Evolutionary conservation across 2,797 vertebrate genomes (phyloP).

Genomic region (Salmo trutta): DNA sequence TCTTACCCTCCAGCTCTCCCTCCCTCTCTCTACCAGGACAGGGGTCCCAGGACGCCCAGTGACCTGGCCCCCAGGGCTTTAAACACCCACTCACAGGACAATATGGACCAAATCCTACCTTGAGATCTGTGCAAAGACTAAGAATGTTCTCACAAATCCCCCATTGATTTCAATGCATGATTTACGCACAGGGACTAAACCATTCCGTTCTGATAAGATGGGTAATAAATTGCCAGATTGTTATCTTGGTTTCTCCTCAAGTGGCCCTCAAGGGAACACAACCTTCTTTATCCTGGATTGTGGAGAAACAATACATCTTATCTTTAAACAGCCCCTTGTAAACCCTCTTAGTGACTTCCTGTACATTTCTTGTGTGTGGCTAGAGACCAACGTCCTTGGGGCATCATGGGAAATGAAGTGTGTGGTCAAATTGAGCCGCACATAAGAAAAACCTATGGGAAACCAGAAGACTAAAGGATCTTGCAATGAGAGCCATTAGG

Average conservation of each 20-base stretch:
- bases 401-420: constrained; percentile 23
- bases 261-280: constrained; percentile 49
- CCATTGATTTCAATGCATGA: not conserved
- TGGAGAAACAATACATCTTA: constrained; percentile 64
- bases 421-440: not conserved
- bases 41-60: constrained; percentile 38
- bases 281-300: constrained; percentile 54
- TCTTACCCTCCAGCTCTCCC: constrained; percentile 29
- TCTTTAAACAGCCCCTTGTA: constrained; percentile 65
- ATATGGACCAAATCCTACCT: not conserved
- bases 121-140: not conserved
- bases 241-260: constrained; percentile 44
- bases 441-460: not conserved
- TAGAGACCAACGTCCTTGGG: constrained; percentile 56
- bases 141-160: not conserved
- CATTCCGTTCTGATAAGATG: constrained; percentile 25
- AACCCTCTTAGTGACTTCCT: constrained; percentile 62
- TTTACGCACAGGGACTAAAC: not conserved
- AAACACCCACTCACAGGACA: not conserved
- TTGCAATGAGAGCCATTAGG: not conserved
- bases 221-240: constrained; percentile 46
- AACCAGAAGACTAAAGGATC: not conserved
- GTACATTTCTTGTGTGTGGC: constrained; percentile 56
- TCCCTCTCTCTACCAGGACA: constrained; percentile 39
- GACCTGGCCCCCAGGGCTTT: not conserved